These are phyloP conservation scores for Chydorus sphaericus DNA, from an alignment of 2,888 invertebrate species.

Conservation along the genomic window DNA sequence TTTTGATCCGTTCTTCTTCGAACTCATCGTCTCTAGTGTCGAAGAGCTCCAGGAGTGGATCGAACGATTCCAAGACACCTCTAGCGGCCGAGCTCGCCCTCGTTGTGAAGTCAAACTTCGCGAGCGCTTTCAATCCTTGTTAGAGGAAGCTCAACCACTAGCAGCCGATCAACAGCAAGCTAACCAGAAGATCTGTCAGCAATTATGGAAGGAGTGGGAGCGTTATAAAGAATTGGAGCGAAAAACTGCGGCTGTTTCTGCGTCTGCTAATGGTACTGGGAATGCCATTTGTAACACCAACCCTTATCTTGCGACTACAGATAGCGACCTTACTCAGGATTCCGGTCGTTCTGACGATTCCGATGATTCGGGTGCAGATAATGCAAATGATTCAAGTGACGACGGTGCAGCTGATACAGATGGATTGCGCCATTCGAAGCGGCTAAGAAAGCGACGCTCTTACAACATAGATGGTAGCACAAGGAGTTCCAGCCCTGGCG, in stretches of 20 bases:
- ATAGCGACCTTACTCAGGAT: background rate
- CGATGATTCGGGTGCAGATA: background rate
- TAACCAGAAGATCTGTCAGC: conserved; percentile 9
- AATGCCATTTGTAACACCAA: too few relatives aligned
- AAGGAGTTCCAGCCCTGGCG: background rate
- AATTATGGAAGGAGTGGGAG: conserved; percentile 12
- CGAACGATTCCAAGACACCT: conserved; percentile 24
- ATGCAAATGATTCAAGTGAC: background rate
- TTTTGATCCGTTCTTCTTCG: conserved; percentile 25
- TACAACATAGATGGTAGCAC: background rate
- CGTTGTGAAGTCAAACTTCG: conserved; percentile 30
- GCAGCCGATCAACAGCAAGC: conserved; percentile 9
- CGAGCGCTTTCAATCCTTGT: conserved; percentile 29
- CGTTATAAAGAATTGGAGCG: background rate
- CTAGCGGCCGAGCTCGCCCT: conserved; percentile 22
- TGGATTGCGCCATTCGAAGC: conserved; percentile 3
- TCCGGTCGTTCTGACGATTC: background rate
- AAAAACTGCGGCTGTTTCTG: too few relatives aligned
- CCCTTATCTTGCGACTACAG: background rate
- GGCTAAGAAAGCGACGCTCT: background rate
- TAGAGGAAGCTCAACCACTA: conserved; percentile 30
- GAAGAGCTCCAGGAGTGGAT: conserved; percentile 32
- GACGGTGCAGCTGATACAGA: background rate
- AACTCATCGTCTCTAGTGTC: conserved; percentile 35
- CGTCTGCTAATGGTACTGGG: background rate